These are phyloP conservation scores for Dasysyrphus tricinctus DNA, from an alignment of 2,888 invertebrate species.

Conservation along the genomic window DNA sequence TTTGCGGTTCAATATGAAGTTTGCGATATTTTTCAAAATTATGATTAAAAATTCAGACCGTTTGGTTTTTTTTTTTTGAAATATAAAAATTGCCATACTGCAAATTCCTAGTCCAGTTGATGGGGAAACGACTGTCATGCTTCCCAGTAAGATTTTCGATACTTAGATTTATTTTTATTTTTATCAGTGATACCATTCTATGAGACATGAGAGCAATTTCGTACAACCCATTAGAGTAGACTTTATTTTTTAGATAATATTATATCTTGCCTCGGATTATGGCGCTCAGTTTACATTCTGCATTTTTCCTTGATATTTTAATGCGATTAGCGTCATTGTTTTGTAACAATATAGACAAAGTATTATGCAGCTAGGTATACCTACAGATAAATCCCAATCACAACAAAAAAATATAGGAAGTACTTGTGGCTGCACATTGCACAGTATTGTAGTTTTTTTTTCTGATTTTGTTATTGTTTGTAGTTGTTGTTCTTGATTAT, in stretches of 20 bases:
- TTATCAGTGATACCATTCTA: too few relatives aligned
- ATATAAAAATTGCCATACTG: too few relatives aligned
- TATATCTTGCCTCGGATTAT: slow-evolving; percentile 57
- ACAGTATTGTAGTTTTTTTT: slow-evolving; percentile 21
- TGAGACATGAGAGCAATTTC: background rate
- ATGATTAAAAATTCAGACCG: too few relatives aligned
- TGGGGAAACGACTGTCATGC: too few relatives aligned
- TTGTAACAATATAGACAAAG: slow-evolving; percentile 8
- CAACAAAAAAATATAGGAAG: slow-evolving; percentile 43
- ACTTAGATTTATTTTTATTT: too few relatives aligned
- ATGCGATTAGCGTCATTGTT: slow-evolving; percentile 66
- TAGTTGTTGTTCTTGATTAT: slow-evolving; percentile 9
- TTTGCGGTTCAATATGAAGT: too few relatives aligned
- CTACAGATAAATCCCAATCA: slow-evolving; percentile 56
- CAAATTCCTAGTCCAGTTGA: too few relatives aligned
- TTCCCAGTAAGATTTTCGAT: too few relatives aligned
- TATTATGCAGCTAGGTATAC: background rate
- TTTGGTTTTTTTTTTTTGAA: too few relatives aligned
- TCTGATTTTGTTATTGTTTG: too few relatives aligned
- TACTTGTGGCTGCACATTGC: slow-evolving; percentile 27
- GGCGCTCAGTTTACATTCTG: slow-evolving; percentile 51
- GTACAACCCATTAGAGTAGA: background rate
- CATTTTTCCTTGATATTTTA: slow-evolving; percentile 48
- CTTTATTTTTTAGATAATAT: slow-evolving; percentile 26
- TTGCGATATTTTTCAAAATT: too few relatives aligned